Conservation (phyloP, 2,888 invertebrate genomes). For the Dilophus febrilis region DNA sequence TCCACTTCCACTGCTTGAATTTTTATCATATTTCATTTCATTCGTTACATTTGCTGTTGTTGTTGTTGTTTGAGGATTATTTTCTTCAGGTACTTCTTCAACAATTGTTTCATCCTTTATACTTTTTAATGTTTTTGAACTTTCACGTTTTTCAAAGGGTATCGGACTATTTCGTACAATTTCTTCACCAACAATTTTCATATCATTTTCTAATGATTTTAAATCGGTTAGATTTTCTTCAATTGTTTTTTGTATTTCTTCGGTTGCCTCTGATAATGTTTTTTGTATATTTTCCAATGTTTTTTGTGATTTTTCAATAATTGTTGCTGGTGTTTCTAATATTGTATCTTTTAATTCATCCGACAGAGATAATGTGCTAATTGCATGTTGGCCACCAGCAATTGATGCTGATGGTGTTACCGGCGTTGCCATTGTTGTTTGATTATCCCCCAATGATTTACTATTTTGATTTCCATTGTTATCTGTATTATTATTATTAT, state of each 20-base stretch:
- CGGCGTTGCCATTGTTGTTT: not conserved
- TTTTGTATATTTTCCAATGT: constrained; percentile 23
- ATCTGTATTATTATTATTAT: constrained; percentile 8
- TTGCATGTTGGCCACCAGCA: constrained; percentile 5
- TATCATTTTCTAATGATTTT: constrained; percentile 23
- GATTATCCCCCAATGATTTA: constrained; percentile 9
- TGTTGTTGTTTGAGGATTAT: not conserved
- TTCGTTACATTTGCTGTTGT: constrained; percentile 25
- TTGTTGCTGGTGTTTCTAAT: constrained; percentile 14
- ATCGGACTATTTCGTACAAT: constrained; percentile 11
- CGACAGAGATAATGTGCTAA: not conserved
- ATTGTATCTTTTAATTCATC: not conserved
- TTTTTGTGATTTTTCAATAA: constrained; percentile 23
- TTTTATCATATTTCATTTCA: constrained; percentile 16
- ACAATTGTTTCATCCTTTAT: constrained; percentile 1
- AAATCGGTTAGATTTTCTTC: constrained; percentile 24
- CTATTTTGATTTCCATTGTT: constrained; percentile 1
- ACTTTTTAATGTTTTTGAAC: constrained; percentile 2
- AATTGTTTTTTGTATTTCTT: constrained; percentile 27
- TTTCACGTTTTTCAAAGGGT: constrained; percentile 13
- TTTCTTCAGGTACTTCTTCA: not conserved
- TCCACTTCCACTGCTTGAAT: constrained; percentile 13
- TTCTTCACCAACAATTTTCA: constrained; percentile 14
- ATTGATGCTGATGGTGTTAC: not conserved
- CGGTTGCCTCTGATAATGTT: constrained; percentile 23